Evolutionary conservation across 53 echinoderm and acorn worm genomes (phyloP).

Genomic region (Crossaster papposus): DNA sequence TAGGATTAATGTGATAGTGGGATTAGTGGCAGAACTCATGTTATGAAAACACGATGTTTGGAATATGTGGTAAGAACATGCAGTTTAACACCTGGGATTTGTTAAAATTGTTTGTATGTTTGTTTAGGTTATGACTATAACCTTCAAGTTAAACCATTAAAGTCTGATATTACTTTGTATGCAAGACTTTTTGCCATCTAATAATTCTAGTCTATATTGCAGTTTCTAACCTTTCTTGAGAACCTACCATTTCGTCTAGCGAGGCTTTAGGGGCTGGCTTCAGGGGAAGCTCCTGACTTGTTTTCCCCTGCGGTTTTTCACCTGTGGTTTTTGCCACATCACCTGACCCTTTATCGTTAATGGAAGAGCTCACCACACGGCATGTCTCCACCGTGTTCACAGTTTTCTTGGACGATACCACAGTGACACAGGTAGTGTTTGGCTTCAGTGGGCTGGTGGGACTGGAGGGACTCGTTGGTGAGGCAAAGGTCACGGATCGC

Average conservation of each 20-base stretch:
- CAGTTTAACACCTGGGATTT: not conserved
- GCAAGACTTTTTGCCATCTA: not conserved
- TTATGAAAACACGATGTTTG: not conserved
- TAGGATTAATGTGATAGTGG: not conserved
- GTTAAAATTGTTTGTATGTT: not conserved
- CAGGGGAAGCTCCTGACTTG: slow-evolving; percentile 32
- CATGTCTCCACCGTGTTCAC: slow-evolving; percentile 48
- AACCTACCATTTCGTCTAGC: slow-evolving; percentile 72
- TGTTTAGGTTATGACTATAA: not conserved
- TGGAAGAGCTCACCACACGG: slow-evolving; percentile 35
- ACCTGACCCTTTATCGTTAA: slow-evolving; percentile 20
- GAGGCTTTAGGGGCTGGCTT: slow-evolving; percentile 63
- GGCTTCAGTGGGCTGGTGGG: slow-evolving; percentile 40
- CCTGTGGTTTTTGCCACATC: slow-evolving; percentile 2
- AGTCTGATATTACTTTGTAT: not conserved
- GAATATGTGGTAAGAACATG: not conserved
- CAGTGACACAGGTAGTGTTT: slow-evolving; percentile 41
- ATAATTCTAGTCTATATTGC: not conserved
- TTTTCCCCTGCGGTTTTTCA: slow-evolving; percentile 24
- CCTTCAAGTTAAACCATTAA: not conserved
- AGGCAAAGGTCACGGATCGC: slow-evolving; percentile 51
- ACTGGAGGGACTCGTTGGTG: slow-evolving; percentile 33
- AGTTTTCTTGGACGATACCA: slow-evolving; percentile 60
- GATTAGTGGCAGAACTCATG: not conserved
- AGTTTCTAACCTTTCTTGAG: slow-evolving; percentile 1